phyloP scores from a whole-genome alignment of 2,888 invertebrate genomes.

The Leucophenga maculata region DNA sequence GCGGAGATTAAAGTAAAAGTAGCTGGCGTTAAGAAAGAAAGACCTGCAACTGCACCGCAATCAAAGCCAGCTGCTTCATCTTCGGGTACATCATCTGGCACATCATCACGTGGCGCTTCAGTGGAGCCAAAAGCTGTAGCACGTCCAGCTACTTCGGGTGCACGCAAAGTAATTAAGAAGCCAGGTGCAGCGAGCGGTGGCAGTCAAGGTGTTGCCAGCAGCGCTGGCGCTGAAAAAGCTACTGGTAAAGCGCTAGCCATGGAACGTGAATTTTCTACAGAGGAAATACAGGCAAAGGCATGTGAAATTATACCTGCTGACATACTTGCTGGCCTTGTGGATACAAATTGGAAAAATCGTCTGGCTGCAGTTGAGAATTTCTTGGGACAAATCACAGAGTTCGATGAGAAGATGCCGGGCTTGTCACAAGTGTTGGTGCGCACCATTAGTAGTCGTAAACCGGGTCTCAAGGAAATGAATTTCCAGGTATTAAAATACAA shows the following conservation, averaged over 20 bases:
- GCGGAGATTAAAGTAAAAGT: constrained; percentile 87
- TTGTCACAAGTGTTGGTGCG: constrained; percentile 83
- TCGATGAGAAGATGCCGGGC: constrained; percentile 78
- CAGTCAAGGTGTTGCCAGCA: constrained; percentile 20
- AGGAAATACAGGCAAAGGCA: constrained; percentile 85
- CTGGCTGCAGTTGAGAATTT: constrained; percentile 84
- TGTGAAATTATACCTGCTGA: constrained; percentile 78
- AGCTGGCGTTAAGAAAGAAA: constrained; percentile 76
- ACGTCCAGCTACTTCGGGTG: constrained; percentile 64
- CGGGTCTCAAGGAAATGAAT: constrained; percentile 89
- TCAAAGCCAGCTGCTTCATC: constrained; percentile 54
- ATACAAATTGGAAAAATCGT: constrained; percentile 89
- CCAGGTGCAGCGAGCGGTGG: constrained; percentile 33
- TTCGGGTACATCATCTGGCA: constrained; percentile 25
- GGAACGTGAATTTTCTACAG: constrained; percentile 81
- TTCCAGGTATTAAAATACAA: constrained; percentile 90
- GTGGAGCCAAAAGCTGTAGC: constrained; percentile 64
- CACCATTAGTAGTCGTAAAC: constrained; percentile 83
- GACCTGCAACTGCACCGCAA: constrained; percentile 69
- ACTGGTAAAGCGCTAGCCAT: constrained; percentile 69
- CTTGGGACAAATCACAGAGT: constrained; percentile 76
- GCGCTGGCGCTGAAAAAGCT: constrained; percentile 49
- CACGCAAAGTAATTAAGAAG: constrained; percentile 53
- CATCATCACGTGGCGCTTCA: constrained; percentile 56
- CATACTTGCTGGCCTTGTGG: constrained; percentile 79